These are phyloP conservation scores for Folsomia manolachei DNA, from an alignment of 2,888 invertebrate genomes.

Conservation along the genomic window DNA sequence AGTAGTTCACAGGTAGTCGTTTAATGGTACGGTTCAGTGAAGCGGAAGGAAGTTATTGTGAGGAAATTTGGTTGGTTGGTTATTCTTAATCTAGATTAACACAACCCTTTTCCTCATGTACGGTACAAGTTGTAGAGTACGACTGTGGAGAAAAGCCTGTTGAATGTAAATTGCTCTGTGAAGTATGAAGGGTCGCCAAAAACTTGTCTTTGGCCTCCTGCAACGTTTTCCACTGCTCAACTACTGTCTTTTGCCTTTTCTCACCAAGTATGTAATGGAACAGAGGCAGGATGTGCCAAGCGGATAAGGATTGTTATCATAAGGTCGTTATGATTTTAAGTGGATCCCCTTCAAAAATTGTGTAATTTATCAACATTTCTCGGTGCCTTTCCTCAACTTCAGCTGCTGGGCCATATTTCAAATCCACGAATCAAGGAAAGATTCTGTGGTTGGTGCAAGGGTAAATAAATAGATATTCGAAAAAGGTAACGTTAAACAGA, in stretches of 20 bases:
- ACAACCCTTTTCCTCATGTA: background rate
- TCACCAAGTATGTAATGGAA: too few species aligned
- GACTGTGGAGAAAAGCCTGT: background rate
- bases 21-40: background rate
- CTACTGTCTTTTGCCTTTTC: background rate
- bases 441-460: background rate
- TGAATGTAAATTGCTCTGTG: constrained; percentile 5
- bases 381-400: background rate
- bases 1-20: background rate
- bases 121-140: background rate
- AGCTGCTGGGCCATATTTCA: background rate
- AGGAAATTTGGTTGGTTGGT: background rate
- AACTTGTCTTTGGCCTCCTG: constrained; percentile 6
- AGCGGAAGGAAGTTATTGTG: constrained; percentile 3
- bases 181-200: constrained; percentile 2
- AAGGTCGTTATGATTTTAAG: constrained; percentile 7
- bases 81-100: constrained; percentile 3
- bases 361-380: constrained; percentile 10
- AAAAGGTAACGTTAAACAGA: background rate
- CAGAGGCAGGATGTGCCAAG: constrained; percentile 1
- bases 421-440: too few species aligned
- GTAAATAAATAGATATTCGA: background rate
- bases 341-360: background rate
- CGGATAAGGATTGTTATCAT: constrained; percentile 8
- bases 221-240: background rate